phyloP scores from a whole-genome alignment of 2,888 invertebrate species.

The Pimpla rufipes region DNA sequence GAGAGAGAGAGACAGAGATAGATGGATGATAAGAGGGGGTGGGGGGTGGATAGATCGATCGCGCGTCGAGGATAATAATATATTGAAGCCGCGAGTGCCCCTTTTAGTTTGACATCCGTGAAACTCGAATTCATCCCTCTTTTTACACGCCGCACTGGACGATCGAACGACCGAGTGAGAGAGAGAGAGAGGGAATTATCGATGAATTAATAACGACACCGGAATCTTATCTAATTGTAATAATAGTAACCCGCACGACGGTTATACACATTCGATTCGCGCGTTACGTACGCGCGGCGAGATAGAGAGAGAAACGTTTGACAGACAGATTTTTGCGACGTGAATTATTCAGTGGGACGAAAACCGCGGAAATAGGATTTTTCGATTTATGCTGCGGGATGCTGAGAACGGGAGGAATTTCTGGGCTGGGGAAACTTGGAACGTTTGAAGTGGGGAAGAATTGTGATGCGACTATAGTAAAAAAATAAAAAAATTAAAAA shows the following conservation, averaged over 20 bases:
- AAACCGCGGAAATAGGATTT: constrained; percentile 4
- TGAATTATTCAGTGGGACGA: neutral
- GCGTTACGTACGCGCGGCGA: neutral
- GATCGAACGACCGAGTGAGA: neutral
- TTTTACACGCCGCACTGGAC: neutral
- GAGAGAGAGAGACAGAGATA: constrained; percentile 30
- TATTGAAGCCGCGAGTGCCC: constrained; percentile 50
- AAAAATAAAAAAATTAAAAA: too few relatives aligned
- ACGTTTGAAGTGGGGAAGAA: neutral
- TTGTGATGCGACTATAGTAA: too few relatives aligned
- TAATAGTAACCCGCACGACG: neutral
- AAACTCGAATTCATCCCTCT: constrained; percentile 26
- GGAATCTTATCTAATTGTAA: constrained; percentile 7
- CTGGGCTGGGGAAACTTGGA: neutral
- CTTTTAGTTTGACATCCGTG: constrained; percentile 49
- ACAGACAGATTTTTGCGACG: neutral
- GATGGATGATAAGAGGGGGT: neutral
- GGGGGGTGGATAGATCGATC: constrained; percentile 44
- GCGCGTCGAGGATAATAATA: constrained; percentile 62
- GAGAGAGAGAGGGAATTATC: neutral
- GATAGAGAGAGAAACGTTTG: neutral
- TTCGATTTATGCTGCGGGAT: neutral
- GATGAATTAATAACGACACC: constrained; percentile 4
- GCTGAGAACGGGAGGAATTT: neutral
- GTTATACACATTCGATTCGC: neutral